phyloP scores from a whole-genome alignment of 2,888 invertebrate species.

The Fragum sueziense region DNA sequence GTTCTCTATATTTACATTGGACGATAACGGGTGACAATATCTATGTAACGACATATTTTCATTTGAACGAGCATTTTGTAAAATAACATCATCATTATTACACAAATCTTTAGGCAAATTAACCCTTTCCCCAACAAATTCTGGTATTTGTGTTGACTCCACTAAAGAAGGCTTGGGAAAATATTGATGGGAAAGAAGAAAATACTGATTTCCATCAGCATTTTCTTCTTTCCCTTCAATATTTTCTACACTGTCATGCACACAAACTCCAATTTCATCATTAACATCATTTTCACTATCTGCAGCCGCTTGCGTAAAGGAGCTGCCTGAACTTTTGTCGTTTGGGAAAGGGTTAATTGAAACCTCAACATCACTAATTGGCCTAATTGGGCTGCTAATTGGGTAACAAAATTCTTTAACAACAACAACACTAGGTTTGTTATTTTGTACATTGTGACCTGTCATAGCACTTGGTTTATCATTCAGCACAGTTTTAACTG shows the following conservation, averaged over 20 bases:
- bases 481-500: neutral
- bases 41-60: neutral
- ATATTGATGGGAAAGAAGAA: no score
- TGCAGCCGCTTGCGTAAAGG: no score
- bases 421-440: neutral
- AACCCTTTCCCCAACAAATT: no score
- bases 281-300: neutral
- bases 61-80: neutral
- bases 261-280: neutral
- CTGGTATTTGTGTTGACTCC: no score
- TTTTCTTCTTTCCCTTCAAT: neutral
- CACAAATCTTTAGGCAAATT: neutral
- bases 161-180: no score
- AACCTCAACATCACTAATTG: no score
- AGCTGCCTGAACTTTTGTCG: no score
- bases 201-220: no score
- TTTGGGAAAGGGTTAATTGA: no score
- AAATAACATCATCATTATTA: neutral
- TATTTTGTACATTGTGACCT: neutral
- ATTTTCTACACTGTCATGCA: neutral
- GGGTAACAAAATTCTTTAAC: no score
- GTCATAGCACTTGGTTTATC: neutral
- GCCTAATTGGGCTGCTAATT: no score
- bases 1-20: neutral
- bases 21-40: neutral